Evolutionary conservation across 1,140 invertebrate genomes (phyloP).

Genomic region (Ooceraea biroi): DNA sequence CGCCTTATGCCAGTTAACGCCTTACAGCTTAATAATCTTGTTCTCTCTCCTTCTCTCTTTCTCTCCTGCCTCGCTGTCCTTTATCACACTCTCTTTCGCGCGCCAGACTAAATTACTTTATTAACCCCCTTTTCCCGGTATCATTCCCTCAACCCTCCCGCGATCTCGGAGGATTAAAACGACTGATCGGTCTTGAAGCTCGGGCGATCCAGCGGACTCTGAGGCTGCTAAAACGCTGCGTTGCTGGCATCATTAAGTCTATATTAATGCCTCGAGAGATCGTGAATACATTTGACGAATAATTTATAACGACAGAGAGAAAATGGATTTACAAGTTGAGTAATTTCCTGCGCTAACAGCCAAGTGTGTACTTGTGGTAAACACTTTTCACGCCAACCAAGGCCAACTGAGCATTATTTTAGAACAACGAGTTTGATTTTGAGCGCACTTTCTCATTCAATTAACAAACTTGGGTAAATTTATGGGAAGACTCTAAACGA

Average conservation of each 20-base stretch:
- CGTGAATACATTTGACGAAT: background rate
- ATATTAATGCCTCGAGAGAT: slow-evolving; percentile 46
- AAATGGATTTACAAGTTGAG: background rate
- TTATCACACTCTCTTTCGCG: slow-evolving; percentile 41
- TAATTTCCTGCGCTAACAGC: too few species aligned
- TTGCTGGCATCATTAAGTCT: slow-evolving; percentile 46
- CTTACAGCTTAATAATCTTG: slow-evolving; percentile 87
- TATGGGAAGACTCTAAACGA: too few species aligned
- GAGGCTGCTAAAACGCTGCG: slow-evolving; percentile 54
- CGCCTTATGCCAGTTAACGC: slow-evolving; percentile 87
- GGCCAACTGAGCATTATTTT: too few species aligned
- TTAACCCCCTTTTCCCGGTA: slow-evolving; percentile 76
- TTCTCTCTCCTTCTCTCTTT: slow-evolving; percentile 72
- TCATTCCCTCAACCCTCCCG: slow-evolving; percentile 35
- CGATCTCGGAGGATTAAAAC: slow-evolving; percentile 19
- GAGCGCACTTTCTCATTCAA: too few species aligned
- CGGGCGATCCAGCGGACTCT: slow-evolving; percentile 56
- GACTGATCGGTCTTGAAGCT: slow-evolving; percentile 29
- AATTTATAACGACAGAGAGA: slow-evolving; percentile 12
- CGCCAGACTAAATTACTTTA: slow-evolving; percentile 80
- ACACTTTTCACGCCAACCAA: too few species aligned
- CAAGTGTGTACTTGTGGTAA: too few species aligned
- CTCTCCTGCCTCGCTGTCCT: slow-evolving; percentile 46
- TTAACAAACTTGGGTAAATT: too few species aligned
- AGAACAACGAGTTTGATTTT: too few species aligned